Evolutionary conservation across 2,797 vertebrate species (phyloP).

Genomic region (Rhynchonycteris naso): DNA sequence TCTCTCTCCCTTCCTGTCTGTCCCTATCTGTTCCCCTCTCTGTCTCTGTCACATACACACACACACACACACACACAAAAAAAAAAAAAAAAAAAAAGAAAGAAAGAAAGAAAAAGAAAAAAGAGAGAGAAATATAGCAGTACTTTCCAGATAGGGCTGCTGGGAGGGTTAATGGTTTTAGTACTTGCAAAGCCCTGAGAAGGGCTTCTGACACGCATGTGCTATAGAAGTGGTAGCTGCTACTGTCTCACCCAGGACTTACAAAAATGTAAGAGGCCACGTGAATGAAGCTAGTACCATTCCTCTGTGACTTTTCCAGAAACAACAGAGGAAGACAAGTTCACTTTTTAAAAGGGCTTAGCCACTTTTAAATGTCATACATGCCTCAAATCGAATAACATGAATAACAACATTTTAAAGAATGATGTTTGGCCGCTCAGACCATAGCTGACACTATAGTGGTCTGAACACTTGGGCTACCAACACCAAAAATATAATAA

Average conservation of each 20-base stretch:
- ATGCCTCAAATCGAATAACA: neutral
- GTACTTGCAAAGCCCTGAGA: neutral
- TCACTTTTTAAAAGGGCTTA: neutral
- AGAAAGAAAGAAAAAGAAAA: neutral
- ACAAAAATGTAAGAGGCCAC: neutral
- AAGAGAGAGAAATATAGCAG: neutral
- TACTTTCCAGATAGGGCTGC: neutral
- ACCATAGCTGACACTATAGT: neutral
- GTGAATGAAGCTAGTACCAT: neutral
- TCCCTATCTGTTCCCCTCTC: no score
- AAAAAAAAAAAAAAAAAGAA: neutral
- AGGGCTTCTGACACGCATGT: neutral
- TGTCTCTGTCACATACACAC: no score
- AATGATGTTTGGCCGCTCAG: neutral
- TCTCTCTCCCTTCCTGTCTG: no score
- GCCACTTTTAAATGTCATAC: neutral
- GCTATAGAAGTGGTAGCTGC: neutral
- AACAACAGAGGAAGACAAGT: neutral
- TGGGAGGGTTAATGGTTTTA: neutral
- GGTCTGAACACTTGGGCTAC: neutral
- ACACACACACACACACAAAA: no score
- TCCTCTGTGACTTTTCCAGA: neutral
- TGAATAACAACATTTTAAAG: conserved; percentile 7
- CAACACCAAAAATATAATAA: neutral
- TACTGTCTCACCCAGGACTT: neutral